A percentile compares a stretch with the other conserved stretches of the same genome.
phyloP scores from a whole-genome alignment of 2,888 invertebrate species.

The Polyommatus icarus region DNA sequence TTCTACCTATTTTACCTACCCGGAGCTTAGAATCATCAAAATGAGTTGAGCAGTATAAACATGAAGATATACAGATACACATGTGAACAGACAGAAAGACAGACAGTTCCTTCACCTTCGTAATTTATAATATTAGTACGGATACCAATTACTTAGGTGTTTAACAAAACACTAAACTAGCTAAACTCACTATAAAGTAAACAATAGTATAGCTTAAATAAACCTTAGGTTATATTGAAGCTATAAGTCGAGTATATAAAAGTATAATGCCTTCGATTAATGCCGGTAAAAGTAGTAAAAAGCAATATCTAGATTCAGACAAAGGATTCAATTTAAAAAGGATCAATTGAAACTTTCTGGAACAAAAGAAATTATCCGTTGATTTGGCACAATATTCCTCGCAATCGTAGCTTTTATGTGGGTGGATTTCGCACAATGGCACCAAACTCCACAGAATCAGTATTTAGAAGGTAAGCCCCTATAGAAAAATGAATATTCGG shows the following conservation, averaged over 20 bases:
- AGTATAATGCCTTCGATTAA: background rate
- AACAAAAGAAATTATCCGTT: slow-evolving; percentile 31
- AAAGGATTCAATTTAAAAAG: slow-evolving; percentile 31
- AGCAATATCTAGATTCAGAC: slow-evolving; percentile 27
- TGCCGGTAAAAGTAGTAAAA: slow-evolving; percentile 14
- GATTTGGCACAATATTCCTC: slow-evolving; percentile 31
- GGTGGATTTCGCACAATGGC: slow-evolving; percentile 53
- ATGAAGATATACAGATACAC: too few relatives aligned
- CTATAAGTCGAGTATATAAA: background rate
- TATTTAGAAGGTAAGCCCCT: slow-evolving; percentile 73
- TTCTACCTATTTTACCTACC: too few relatives aligned
- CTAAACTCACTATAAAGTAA: too few relatives aligned
- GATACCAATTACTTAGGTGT: too few relatives aligned
- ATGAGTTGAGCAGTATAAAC: too few relatives aligned
- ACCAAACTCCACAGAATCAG: slow-evolving; percentile 64
- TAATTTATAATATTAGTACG: too few relatives aligned
- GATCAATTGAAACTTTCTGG: slow-evolving; percentile 26
- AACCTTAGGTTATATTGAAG: background rate
- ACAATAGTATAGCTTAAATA: background rate
- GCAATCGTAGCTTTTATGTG: slow-evolving; percentile 40
- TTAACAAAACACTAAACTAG: too few relatives aligned
- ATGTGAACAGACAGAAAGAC: too few relatives aligned
- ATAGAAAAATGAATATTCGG: slow-evolving; percentile 72
- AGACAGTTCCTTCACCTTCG: too few relatives aligned
- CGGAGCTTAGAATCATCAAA: too few relatives aligned